Percentiles rank a stretch among this genome's conserved stretches.
These are phyloP conservation scores for Megalurothrips usitatus DNA, from an alignment of 2,888 invertebrate species.

Conservation along the genomic window DNA sequence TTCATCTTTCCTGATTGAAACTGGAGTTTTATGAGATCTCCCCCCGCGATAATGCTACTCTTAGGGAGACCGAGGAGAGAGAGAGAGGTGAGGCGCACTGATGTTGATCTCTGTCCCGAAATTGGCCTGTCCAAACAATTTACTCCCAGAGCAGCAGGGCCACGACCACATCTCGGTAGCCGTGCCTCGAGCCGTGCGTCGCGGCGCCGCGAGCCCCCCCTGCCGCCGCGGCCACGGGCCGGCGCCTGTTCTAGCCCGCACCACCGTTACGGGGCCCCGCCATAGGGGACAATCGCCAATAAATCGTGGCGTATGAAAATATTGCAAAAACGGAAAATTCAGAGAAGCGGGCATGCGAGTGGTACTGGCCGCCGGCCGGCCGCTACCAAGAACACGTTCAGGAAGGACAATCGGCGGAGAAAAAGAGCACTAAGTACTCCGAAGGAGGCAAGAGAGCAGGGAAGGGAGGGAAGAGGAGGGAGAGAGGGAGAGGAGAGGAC, in stretches of 20 bases:
- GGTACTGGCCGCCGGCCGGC: background rate
- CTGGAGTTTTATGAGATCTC: conserved; percentile 3
- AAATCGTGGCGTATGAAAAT: too few species aligned
- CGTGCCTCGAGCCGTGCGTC: too few species aligned
- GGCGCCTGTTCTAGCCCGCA: background rate
- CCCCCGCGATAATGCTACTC: background rate
- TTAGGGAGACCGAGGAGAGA: background rate
- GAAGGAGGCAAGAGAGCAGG: background rate
- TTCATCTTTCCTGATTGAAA: conserved; percentile 4
- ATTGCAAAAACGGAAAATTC: background rate
- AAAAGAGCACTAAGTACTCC: background rate
- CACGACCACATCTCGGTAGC: background rate
- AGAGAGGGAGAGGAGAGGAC: background rate
- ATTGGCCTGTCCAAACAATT: conserved; percentile 16
- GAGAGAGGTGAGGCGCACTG: background rate
- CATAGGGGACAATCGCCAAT: too few species aligned
- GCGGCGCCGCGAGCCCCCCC: too few species aligned
- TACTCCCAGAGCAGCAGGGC: background rate
- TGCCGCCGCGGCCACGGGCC: too few species aligned
- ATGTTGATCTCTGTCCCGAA: background rate
- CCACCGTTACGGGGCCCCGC: background rate
- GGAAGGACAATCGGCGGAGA: background rate
- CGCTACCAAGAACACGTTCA: background rate
- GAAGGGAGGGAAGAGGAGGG: background rate
- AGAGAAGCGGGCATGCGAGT: background rate